Evolutionary conservation across 2,888 invertebrate genomes (phyloP).

Genomic region (Ectemnius cavifrons): DNA sequence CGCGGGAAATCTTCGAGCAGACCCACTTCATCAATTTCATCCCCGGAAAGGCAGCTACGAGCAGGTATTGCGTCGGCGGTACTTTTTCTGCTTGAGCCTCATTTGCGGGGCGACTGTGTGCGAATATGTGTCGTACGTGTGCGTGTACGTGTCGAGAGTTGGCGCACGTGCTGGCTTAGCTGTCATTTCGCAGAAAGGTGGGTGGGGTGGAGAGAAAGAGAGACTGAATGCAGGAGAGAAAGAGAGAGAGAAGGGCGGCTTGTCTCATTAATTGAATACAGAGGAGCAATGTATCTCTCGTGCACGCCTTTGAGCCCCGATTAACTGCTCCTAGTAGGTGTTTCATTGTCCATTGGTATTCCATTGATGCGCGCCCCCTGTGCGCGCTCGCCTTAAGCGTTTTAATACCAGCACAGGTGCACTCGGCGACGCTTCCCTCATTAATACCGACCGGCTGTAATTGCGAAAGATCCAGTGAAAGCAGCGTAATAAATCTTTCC

Average conservation of each 20-base stretch:
- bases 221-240: background rate
- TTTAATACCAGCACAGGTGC: too few relatives aligned
- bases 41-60: too few relatives aligned
- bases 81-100: background rate
- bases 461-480: too few relatives aligned
- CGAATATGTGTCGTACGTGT: background rate
- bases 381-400: too few relatives aligned
- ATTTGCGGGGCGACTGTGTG: too few relatives aligned
- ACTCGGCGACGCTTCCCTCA: too few relatives aligned
- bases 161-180: constrained; percentile 33
- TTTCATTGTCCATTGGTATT: constrained; percentile 44
- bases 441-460: too few relatives aligned
- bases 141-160: background rate
- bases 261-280: constrained; percentile 59
- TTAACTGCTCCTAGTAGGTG: constrained; percentile 39
- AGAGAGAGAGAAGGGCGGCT: constrained; percentile 44
- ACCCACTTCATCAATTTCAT: too few relatives aligned
- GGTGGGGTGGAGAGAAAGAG: too few relatives aligned
- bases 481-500: too few relatives aligned
- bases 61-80: too few relatives aligned
- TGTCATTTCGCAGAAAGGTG: constrained; percentile 32
- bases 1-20: too few relatives aligned
- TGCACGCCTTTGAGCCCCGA: constrained; percentile 20
- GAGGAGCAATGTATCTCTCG: constrained; percentile 23
- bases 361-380: background rate